Evolutionary conservation across 2,113 vertebrate species (phyloP).

Genomic region (Ameiurus melas): DNA sequence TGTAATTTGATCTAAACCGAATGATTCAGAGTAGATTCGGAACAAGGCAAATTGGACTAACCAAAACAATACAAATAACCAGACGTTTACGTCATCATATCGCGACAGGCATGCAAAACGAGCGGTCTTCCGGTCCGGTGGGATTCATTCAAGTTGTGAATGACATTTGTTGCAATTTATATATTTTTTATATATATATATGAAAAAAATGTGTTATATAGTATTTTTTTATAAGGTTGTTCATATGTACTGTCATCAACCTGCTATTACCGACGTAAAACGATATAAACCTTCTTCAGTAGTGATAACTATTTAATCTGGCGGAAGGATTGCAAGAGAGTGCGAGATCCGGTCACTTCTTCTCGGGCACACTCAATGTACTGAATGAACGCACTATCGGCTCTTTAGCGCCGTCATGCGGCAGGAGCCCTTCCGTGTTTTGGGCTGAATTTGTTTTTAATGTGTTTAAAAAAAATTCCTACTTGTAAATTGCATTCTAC

Average conservation of each 20-base stretch:
- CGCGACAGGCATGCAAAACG: constrained; percentile 36
- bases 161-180: neutral
- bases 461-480: neutral
- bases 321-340: constrained; percentile 8
- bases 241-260: neutral
- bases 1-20: neutral
- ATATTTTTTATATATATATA: no score
- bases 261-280: neutral
- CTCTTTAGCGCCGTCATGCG: neutral
- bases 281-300: neutral
- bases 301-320: constrained; percentile 9
- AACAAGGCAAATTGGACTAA: constrained; percentile 55
- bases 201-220: neutral
- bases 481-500: neutral
- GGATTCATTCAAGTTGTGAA: neutral
- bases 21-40: constrained; percentile 48
- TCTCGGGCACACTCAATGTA: neutral
- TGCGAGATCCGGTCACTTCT: no score
- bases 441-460: neutral
- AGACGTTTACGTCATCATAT: constrained; percentile 38
- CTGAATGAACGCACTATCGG: no score
- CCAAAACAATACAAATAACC: constrained; percentile 51
- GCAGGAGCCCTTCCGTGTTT: neutral
- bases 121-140: neutral
- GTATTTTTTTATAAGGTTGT: neutral